phyloP scores from a whole-genome alignment of 2,113 vertebrate genomes.

The Eulemur rufifrons region DNA sequence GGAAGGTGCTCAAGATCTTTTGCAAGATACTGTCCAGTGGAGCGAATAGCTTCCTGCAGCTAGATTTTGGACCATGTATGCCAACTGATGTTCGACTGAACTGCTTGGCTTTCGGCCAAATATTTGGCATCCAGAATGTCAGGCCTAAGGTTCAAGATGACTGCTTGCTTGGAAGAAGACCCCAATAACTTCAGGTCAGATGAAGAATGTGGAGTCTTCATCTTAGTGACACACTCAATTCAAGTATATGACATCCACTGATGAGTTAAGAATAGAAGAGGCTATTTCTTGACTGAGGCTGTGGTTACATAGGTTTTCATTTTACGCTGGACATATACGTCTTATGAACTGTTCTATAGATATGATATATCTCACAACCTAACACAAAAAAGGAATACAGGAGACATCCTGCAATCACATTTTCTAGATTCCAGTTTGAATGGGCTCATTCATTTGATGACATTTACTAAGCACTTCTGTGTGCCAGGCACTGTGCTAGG shows the following conservation, averaged over 20 bases:
- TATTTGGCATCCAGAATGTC: not conserved
- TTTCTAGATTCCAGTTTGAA: not conserved
- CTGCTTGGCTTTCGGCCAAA: not conserved
- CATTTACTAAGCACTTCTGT: not conserved
- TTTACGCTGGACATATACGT: not conserved
- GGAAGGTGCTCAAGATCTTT: not conserved
- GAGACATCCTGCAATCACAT: not conserved
- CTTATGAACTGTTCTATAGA: not conserved
- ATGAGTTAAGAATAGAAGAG: not conserved
- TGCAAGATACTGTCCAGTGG: not conserved
- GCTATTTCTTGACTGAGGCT: not conserved
- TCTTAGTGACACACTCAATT: not conserved
- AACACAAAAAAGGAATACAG: not conserved
- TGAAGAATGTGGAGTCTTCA: not conserved
- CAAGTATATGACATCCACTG: not conserved
- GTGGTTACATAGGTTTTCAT: not conserved
- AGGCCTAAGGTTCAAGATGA: constrained; percentile 24
- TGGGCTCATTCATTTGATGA: not conserved
- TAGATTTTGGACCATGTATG: not conserved
- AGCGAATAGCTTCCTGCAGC: not conserved
- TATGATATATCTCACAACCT: not conserved
- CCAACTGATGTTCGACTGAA: not conserved
- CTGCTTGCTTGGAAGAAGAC: constrained; percentile 13
- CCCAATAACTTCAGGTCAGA: not conserved
- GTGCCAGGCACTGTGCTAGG: not conserved